Percentiles rank a stretch among this genome's conserved stretches.
Evolutionary conservation across 2,797 vertebrate species (phyloP).

Genomic region (Macrochelys suwanniensis): DNA sequence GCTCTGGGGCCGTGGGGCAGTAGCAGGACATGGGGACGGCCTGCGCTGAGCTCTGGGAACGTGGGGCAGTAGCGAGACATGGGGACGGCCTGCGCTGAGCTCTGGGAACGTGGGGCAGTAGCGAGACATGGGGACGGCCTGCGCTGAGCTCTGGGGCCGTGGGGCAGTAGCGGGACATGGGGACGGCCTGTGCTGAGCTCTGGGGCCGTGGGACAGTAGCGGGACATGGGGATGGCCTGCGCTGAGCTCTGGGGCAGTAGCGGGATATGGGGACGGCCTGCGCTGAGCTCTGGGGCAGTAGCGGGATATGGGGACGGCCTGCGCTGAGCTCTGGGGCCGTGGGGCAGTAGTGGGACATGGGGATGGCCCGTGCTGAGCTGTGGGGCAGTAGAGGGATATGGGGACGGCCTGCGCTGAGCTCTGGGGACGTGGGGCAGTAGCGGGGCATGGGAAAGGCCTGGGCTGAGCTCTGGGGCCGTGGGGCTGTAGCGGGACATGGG

Average conservation of each 20-base stretch:
- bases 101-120: not conserved
- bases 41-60: conserved; percentile 41
- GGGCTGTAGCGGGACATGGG: not conserved
- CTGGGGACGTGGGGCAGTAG: not conserved
- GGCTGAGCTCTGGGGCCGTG: not conserved
- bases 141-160: conserved; percentile 36
- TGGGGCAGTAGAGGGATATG: not conserved
- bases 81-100: not conserved
- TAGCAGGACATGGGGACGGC: conserved; percentile 2
- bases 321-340: conserved; percentile 36
- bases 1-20: not conserved
- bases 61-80: not conserved
- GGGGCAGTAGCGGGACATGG: not conserved
- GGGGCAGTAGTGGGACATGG: not conserved
- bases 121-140: conserved; percentile 18
- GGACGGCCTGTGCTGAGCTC: not conserved
- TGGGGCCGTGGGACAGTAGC: not conserved
- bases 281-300: not conserved
- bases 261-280: not conserved
- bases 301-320: conserved; percentile 19
- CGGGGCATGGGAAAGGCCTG: not conserved
- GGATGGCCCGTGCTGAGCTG: not conserved
- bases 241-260: conserved; percentile 27
- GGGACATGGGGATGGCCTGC: conserved; percentile 21
- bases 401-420: conserved; percentile 51